Percentiles rank a stretch among this genome's conserved stretches.
Evolutionary conservation across 2,113 vertebrate species (phyloP).

Genomic region (Sarotherodon lohbergeri): DNA sequence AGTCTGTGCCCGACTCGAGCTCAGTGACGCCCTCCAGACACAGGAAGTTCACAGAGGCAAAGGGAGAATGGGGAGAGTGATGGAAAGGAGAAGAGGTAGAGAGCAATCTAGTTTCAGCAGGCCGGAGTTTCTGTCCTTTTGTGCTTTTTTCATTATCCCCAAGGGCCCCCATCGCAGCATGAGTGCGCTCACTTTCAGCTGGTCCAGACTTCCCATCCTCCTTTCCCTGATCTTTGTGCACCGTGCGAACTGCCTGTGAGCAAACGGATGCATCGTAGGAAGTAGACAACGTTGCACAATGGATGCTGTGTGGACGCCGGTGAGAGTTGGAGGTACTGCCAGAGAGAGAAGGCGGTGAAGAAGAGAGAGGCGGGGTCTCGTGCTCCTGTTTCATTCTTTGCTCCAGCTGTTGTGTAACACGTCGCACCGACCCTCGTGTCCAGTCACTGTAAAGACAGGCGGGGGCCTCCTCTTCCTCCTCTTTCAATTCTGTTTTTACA

Average conservation of each 20-base stretch:
- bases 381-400: conserved; percentile 82
- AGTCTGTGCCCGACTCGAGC: conserved; percentile 77
- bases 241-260: background rate
- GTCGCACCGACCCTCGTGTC: conserved; percentile 81
- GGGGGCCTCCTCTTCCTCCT: conserved; percentile 27
- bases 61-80: conserved; percentile 11
- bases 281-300: background rate
- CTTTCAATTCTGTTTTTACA: conserved; percentile 40
- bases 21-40: conserved; percentile 80
- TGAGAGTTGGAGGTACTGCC: conserved; percentile 18
- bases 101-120: conserved; percentile 41
- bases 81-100: conserved; percentile 39
- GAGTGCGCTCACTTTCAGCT: background rate
- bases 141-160: conserved; percentile 14
- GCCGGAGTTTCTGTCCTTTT: conserved; percentile 35
- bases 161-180: background rate
- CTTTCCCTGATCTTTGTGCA: conserved; percentile 13
- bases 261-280: background rate
- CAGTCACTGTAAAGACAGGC: conserved; percentile 47
- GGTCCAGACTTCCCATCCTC: background rate
- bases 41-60: conserved; percentile 59
- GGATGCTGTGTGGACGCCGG: conserved; percentile 4
- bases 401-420: conserved; percentile 89
- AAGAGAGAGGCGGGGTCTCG: conserved; percentile 49
- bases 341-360: conserved; percentile 42